Percentiles rank a stretch among this genome's conserved stretches.
These are phyloP conservation scores for Prolemur simus DNA, from an alignment of 2,113 vertebrate genomes.

Conservation along the genomic window DNA sequence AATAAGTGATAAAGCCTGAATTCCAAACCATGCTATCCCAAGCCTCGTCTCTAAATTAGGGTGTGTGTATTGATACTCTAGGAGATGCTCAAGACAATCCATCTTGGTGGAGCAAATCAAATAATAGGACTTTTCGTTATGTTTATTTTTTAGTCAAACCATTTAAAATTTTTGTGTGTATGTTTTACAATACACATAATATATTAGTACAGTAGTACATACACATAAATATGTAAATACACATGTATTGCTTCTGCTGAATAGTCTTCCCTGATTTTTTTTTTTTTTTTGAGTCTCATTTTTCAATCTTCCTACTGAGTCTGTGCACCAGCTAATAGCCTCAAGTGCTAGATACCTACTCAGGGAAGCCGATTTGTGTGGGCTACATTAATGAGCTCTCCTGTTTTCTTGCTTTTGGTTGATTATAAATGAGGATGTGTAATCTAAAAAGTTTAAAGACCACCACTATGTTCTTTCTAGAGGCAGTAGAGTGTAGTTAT, in stretches of 20 bases:
- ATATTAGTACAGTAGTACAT: background rate
- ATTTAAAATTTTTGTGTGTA: background rate
- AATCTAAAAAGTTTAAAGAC: slow-evolving; percentile 8
- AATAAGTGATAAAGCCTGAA: background rate
- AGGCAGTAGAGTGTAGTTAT: background rate
- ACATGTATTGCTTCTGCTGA: background rate
- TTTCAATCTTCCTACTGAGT: background rate
- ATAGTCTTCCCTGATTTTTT: background rate
- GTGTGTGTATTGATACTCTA: too few relatives aligned
- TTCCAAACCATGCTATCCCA: background rate
- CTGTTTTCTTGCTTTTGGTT: background rate
- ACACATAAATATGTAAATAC: background rate
- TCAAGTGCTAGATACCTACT: background rate
- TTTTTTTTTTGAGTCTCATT: background rate
- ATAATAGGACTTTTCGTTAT: background rate
- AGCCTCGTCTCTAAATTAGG: background rate
- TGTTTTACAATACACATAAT: background rate
- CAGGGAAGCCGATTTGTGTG: background rate
- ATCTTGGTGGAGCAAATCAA: background rate
- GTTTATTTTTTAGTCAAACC: background rate
- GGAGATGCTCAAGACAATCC: background rate
- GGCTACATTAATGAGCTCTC: background rate
- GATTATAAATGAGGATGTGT: background rate
- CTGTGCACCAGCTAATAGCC: background rate
- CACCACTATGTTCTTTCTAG: background rate